Evolutionary conservation across 2,113 vertebrate genomes (phyloP).

Genomic region (Calonectris borealis): DNA sequence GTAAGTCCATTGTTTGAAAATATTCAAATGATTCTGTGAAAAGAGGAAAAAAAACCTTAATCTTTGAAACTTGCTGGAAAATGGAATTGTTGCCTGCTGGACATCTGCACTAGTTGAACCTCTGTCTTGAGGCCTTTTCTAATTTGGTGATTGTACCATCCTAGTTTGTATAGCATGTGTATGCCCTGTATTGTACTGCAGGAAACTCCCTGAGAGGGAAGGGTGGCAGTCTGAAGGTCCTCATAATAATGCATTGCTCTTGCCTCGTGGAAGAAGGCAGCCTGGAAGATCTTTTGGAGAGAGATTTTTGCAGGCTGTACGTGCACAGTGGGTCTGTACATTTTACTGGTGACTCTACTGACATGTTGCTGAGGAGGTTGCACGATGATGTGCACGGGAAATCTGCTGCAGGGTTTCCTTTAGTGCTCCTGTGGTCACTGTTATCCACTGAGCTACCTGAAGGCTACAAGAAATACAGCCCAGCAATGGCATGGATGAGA

Average conservation of each 20-base stretch:
- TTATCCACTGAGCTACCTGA: not conserved
- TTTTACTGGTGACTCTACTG: not conserved
- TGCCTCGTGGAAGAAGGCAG: not conserved
- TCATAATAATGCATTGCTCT: not conserved
- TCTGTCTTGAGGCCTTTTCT: not conserved
- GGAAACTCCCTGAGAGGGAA: not conserved
- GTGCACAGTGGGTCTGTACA: not conserved
- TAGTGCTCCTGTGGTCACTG: not conserved
- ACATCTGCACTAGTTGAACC: not conserved
- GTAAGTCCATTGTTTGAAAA: not conserved
- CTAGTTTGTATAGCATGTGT: not conserved
- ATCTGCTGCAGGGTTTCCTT: not conserved
- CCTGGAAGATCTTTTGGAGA: not conserved
- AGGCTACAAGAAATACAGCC: not conserved
- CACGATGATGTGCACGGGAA: not conserved
- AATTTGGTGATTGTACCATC: not conserved
- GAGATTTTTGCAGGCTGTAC: not conserved
- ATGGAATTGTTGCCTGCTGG: not conserved
- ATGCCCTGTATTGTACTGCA: not conserved
- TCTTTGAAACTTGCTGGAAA: not conserved
- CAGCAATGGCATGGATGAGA: not conserved
- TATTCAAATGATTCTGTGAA: not conserved
- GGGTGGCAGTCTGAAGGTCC: not conserved
- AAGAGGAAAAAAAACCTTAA: not conserved
- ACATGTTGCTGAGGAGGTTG: not conserved